Evolutionary conservation across 2,113 vertebrate species (phyloP).

Genomic region (Cynopterus brachyotis): DNA sequence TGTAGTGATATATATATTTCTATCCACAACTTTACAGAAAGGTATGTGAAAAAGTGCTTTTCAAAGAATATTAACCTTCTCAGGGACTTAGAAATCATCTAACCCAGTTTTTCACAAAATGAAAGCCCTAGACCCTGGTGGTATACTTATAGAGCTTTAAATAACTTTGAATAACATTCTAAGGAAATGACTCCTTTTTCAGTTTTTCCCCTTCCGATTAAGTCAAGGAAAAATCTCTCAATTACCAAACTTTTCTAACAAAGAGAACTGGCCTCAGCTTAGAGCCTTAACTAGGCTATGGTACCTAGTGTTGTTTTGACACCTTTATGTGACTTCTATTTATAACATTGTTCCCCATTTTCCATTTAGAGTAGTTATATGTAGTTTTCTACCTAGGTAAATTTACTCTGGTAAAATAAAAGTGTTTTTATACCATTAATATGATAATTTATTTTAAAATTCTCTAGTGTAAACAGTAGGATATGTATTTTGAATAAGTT

Average conservation of each 20-base stretch:
- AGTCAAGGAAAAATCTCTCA: slow-evolving; percentile 32
- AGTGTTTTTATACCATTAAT: neutral
- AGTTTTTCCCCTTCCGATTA: neutral
- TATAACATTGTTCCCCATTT: neutral
- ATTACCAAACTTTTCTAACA: neutral
- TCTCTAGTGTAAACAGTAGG: neutral
- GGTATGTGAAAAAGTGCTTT: neutral
- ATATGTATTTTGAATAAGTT: neutral
- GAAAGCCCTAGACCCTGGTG: no score
- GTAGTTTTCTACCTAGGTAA: neutral
- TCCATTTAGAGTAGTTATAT: neutral
- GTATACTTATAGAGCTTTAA: neutral
- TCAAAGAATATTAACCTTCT: neutral
- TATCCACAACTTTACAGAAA: neutral
- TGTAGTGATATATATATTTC: neutral
- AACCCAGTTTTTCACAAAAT: neutral
- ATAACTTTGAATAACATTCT: neutral
- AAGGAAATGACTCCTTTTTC: neutral
- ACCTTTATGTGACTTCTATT: neutral
- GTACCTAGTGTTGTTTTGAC: neutral
- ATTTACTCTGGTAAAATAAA: neutral
- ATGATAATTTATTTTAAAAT: neutral
- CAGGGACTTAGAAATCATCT: neutral
- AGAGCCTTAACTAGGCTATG: neutral
- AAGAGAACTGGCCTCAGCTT: neutral